Evolutionary conservation across 2,888 invertebrate genomes (phyloP).

Genomic region (Trachelus tabidus): DNA sequence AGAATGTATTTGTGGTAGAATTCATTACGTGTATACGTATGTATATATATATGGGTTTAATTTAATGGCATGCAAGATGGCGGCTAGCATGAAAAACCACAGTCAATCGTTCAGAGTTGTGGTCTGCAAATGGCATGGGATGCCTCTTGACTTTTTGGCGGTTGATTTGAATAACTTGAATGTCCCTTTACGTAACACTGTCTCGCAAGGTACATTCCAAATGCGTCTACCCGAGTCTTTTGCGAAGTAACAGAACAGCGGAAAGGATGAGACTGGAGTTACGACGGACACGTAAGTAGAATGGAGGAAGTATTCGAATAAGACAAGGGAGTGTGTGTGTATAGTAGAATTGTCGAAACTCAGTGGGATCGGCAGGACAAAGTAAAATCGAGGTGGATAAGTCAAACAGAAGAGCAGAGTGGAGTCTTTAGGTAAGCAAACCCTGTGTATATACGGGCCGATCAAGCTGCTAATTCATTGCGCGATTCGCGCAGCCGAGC

Average conservation of each 20-base stretch:
- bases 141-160: not conserved
- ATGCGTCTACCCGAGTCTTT: not conserved
- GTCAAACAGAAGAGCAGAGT: conserved; percentile 2
- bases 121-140: not conserved
- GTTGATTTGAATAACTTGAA: not conserved
- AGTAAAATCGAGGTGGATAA: not conserved
- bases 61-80: not conserved
- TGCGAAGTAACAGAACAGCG: not conserved
- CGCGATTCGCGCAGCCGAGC: conserved; percentile 24
- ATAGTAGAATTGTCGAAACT: not conserved
- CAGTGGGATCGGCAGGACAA: not conserved
- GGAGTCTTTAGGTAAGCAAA: conserved; percentile 21
- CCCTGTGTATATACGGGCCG: conserved; percentile 22
- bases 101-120: not conserved
- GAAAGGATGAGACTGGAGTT: not conserved
- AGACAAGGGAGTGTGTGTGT: not conserved
- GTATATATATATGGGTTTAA: not conserved
- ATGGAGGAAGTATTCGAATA: not conserved
- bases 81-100: not conserved
- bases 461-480: conserved; percentile 42
- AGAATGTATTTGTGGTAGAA: not conserved
- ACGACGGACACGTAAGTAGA: not conserved
- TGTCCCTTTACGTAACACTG: not conserved
- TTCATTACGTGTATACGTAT: not conserved
- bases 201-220: not conserved